phyloP scores from a whole-genome alignment of 2,113 vertebrate species.

The Bubalus kerabau region DNA sequence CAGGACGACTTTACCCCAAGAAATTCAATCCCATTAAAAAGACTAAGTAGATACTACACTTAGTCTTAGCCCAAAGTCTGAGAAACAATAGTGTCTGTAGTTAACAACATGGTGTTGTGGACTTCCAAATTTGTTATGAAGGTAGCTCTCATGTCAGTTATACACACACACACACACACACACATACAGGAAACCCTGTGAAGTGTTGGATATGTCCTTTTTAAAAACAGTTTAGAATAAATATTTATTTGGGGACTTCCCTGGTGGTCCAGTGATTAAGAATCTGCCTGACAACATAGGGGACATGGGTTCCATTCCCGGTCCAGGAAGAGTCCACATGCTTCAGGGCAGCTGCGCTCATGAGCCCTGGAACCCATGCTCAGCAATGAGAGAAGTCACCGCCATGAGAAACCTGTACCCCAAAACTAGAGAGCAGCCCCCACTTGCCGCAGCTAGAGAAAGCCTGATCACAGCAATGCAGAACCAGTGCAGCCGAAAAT shows the following conservation, averaged over 20 bases:
- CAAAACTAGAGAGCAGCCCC: not conserved
- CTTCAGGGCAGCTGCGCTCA: not conserved
- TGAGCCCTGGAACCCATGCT: not conserved
- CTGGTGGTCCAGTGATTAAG: not conserved
- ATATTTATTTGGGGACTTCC: not conserved
- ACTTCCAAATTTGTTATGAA: not conserved
- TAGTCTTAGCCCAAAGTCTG: not conserved
- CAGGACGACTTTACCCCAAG: not conserved
- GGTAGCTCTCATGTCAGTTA: not conserved
- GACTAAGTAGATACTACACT: not conserved
- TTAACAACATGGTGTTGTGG: not conserved
- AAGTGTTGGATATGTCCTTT: not conserved
- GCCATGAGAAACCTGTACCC: not conserved
- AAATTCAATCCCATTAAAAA: not conserved
- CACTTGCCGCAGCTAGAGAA: not conserved
- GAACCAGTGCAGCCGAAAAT: not conserved
- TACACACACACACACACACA: not conserved
- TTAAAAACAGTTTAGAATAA: not conserved
- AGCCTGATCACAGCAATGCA: not conserved
- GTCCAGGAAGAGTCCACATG: not conserved
- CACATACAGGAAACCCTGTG: not conserved
- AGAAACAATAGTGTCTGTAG: not conserved
- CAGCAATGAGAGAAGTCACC: not conserved
- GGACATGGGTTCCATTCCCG: not conserved
- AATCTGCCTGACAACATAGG: not conserved